Percentiles rank a stretch among this genome's conserved stretches.
Evolutionary conservation across 2,797 vertebrate genomes (phyloP).

Genomic region (Gymnocypris eckloni): DNA sequence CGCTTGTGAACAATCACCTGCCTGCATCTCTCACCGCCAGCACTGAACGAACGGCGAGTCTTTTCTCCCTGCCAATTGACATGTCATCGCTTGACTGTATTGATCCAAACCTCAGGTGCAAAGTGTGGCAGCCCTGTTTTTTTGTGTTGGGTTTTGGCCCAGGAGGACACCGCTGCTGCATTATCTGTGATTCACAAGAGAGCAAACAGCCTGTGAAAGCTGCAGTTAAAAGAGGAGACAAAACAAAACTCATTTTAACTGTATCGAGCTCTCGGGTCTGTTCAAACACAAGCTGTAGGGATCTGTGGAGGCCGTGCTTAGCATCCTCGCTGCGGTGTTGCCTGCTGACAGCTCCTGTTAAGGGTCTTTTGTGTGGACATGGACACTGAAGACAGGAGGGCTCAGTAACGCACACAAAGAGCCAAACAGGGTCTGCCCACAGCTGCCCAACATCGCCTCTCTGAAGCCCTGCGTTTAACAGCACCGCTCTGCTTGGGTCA

Average conservation of each 20-base stretch:
- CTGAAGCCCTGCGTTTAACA: conserved; percentile 56
- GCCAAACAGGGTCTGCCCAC: conserved; percentile 56
- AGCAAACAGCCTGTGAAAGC: conserved; percentile 77
- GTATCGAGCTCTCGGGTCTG: conserved; percentile 78
- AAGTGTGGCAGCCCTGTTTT: conserved; percentile 65
- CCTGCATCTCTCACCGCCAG: conserved; percentile 84
- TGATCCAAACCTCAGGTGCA: conserved; percentile 82
- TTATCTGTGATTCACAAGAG: conserved; percentile 55
- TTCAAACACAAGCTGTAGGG: conserved; percentile 81
- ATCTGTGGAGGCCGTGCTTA: conserved; percentile 67
- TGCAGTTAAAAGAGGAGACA: conserved; percentile 74
- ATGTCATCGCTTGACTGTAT: conserved; percentile 81
- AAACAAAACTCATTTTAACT: conserved; percentile 75
- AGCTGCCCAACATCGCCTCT: conserved; percentile 46
- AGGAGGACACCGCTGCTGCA: conserved; percentile 3
- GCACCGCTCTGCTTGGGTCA: conserved; percentile 23
- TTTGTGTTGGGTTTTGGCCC: conserved; percentile 36
- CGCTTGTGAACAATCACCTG: conserved; percentile 85
- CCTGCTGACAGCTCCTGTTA: conserved; percentile 89
- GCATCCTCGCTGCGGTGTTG: conserved; percentile 71
- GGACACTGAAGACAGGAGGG: conserved; percentile 71
- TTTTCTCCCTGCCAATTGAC: conserved; percentile 72
- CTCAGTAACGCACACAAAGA: conserved; percentile 78
- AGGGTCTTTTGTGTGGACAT: conserved; percentile 78
- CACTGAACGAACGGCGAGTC: conserved; percentile 74